Conservation (phyloP, 2,113 vertebrate genomes). For the Gorilla gorilla region DNA sequence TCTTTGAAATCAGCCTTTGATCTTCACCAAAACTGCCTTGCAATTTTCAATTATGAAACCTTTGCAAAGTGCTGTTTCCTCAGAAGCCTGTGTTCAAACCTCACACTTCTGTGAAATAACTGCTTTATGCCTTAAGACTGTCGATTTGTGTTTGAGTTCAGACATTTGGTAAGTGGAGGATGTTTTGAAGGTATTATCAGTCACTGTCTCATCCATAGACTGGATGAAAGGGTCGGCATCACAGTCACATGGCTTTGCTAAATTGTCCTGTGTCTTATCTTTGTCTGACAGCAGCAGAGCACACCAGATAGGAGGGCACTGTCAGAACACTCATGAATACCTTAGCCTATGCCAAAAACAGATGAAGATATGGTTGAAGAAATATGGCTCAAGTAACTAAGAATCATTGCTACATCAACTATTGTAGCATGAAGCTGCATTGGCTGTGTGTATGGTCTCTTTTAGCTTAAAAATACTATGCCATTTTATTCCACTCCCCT, state of each 20-base stretch:
- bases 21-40: conserved; percentile 37
- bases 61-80: conserved; percentile 46
- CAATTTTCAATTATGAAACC: neutral
- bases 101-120: conserved; percentile 57
- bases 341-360: conserved; percentile 72
- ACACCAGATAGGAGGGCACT: conserved; percentile 68
- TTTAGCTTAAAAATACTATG: neutral
- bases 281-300: conserved; percentile 72
- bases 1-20: conserved; percentile 57
- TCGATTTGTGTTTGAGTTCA: conserved; percentile 63
- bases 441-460: neutral
- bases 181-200: conserved; percentile 59
- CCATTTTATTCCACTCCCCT: neutral
- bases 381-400: conserved; percentile 32
- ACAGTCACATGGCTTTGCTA: conserved; percentile 70
- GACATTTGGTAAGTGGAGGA: conserved; percentile 58
- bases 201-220: conserved; percentile 59
- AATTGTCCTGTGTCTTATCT: conserved; percentile 76
- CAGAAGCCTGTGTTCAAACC: conserved; percentile 37
- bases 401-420: neutral
- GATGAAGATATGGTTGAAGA: conserved; percentile 63
- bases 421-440: neutral
- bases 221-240: conserved; percentile 70
- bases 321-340: conserved; percentile 53
- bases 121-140: conserved; percentile 60